Percentiles rank a stretch among this genome's conserved stretches.
These are phyloP conservation scores for Tor tambroides DNA, from an alignment of 2,113 vertebrate genomes.

Conservation along the genomic window DNA sequence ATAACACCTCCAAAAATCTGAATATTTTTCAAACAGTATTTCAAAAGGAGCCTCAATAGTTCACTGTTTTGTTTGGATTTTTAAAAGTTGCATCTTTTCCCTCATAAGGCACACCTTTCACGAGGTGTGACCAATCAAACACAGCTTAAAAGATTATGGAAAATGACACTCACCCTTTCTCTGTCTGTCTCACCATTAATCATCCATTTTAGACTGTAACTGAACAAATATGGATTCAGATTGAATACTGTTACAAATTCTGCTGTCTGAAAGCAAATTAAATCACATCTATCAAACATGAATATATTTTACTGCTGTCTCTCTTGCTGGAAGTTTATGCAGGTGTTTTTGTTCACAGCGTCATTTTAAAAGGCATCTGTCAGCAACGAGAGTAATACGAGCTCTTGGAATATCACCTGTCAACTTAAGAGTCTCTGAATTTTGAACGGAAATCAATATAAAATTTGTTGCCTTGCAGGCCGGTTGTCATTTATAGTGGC, in stretches of 20 bases:
- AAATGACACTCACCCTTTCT: neutral
- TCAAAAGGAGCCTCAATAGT: neutral
- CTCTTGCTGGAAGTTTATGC: conserved; percentile 14
- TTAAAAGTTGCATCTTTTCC: neutral
- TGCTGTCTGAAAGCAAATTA: conserved; percentile 17
- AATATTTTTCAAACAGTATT: neutral
- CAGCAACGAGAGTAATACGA: neutral
- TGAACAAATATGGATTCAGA: conserved; percentile 1
- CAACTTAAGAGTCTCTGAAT: conserved; percentile 8
- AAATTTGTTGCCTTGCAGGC: neutral
- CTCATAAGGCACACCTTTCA: neutral
- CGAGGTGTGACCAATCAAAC: neutral
- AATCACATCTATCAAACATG: neutral
- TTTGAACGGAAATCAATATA: conserved; percentile 36
- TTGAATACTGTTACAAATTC: conserved; percentile 18
- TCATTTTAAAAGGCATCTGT: conserved; percentile 26
- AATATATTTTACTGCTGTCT: conserved; percentile 15
- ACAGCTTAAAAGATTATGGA: neutral
- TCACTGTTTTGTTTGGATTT: neutral
- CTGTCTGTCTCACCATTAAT: conserved; percentile 34
- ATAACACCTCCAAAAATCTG: neutral
- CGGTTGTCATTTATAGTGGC: conserved; percentile 30
- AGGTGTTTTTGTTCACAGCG: neutral
- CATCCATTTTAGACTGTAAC: conserved; percentile 15
- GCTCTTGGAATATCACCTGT: conserved; percentile 13